phyloP scores from a whole-genome alignment of 1,140 invertebrate genomes.

The Cherax quadricarinatus region DNA sequence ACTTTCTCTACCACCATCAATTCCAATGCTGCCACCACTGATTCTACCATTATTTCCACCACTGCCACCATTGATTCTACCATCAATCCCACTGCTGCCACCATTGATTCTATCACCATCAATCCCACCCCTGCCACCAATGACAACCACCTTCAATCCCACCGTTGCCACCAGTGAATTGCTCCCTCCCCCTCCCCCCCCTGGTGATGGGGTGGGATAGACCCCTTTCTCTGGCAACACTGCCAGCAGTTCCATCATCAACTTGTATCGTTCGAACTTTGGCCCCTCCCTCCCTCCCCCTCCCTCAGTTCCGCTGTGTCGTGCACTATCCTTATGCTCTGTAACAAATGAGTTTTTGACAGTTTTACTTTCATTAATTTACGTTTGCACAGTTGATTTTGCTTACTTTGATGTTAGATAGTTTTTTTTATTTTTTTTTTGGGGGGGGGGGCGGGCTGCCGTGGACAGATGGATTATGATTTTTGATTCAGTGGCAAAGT shows the following conservation, averaged over 20 bases:
- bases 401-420: constrained; percentile 18
- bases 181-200: too few relatives aligned
- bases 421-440: background rate
- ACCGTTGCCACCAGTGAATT: too few relatives aligned
- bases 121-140: too few relatives aligned
- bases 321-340: background rate
- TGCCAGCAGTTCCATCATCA: background rate
- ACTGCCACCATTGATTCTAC: too few relatives aligned
- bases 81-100: too few relatives aligned
- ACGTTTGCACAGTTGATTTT: constrained; percentile 25
- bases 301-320: background rate
- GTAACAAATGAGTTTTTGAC: constrained; percentile 4
- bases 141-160: too few relatives aligned
- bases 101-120: too few relatives aligned
- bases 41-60: too few relatives aligned
- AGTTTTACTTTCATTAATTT: constrained; percentile 41
- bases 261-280: background rate
- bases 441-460: background rate
- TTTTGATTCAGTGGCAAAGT: background rate
- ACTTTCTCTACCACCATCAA: too few relatives aligned
- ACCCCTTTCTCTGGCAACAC: background rate
- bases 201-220: too few relatives aligned
- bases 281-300: too few relatives aligned
- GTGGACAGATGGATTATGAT: constrained; percentile 28
- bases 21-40: too few relatives aligned